Evolutionary conservation across 1,140 invertebrate genomes (phyloP), one percentile per base, ranked within the genome.

Genomic region (Drosophila virilis): DNA sequence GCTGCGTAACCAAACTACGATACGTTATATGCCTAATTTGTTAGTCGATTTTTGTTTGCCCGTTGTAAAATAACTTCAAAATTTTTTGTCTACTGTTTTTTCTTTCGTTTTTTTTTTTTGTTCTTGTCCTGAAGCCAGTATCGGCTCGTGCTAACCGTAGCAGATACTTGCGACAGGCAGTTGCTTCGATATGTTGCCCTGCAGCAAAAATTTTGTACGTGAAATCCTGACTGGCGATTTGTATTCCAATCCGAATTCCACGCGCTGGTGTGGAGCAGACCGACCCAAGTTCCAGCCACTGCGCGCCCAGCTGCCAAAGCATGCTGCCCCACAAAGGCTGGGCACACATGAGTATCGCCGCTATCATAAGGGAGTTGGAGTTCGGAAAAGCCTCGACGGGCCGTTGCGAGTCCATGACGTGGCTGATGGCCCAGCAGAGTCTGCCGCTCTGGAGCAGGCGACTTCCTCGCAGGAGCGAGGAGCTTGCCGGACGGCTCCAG

Each of bases 381-480:
- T 35, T 42, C n/a, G 15, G 32, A 12, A 38, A 6, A 8, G 32
- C 54, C 15, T 58, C 60, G 37, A 48, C 15, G 28, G 52, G 28
- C 0, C 33, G 13, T 0, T 62, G 37, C 67, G 92, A 93, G 62
- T 92, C 92, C 57, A 92, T 93, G 90, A 92, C 92, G 17, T 93
- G 93, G 93, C 62, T 93, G 35, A 88, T 92, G 69, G 91, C 91
- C 10, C 78, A 84, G 22, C 48, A 37, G 10, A 74, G 22, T 9
- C 10, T 38, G 5, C 58, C 93, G 8, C 92, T 93, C 0, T 93
- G 93, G 93, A 92, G 92, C 38, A 78, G 93, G 8, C 91, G 92
- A 78, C 91, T 80, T 43, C 54, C 67, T 5, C 61, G 65, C 0
- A 93, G n/a, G n/a, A n/a, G n/a, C n/a, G n/a, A n/a, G n/a, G n/a